Conservation (phyloP, 1,140 invertebrate genomes). For the Listronotus bonariensis region DNA sequence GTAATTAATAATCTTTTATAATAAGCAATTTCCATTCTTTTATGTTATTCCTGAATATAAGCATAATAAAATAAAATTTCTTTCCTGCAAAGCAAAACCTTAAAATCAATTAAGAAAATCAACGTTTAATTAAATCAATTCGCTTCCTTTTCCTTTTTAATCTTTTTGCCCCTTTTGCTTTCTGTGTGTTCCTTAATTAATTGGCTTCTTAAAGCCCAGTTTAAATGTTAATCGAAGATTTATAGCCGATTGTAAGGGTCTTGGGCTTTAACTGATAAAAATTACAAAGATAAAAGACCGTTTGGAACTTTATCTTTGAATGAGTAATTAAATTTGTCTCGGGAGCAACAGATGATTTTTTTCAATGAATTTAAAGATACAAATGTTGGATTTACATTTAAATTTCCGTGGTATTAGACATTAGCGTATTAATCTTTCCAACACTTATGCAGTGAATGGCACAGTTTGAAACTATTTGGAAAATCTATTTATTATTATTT, state of each 20-base stretch:
- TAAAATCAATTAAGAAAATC: conserved; percentile 26
- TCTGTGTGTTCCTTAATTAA: conserved; percentile 42
- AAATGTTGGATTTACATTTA: too few relatives aligned
- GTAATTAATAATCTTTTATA: too few relatives aligned
- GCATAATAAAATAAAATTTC: background rate
- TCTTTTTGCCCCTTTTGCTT: conserved; percentile 29
- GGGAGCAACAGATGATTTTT: conserved; percentile 9
- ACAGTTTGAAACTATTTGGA: too few relatives aligned
- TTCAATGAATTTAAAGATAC: background rate
- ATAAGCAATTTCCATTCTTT: too few relatives aligned
- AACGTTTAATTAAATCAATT: conserved; percentile 35
- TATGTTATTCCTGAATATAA: too few relatives aligned
- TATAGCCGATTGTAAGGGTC: conserved; percentile 35
- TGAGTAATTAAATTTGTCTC: conserved; percentile 17
- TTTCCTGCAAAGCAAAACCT: background rate
- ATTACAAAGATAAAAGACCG: conserved; percentile 28
- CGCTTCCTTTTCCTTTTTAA: conserved; percentile 2
- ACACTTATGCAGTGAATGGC: too few relatives aligned
- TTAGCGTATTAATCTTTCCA: too few relatives aligned
- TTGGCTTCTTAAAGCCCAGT: conserved; percentile 38
- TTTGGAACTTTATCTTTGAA: conserved; percentile 17
- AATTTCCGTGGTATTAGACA: too few relatives aligned
- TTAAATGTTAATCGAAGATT: conserved; percentile 41
- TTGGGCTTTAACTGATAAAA: conserved; percentile 29
- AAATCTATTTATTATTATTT: too few relatives aligned